Percentiles rank a stretch among this genome's conserved stretches.
These are phyloP conservation scores for Drosophila ananassae DNA, from an alignment of 1,140 invertebrate species.

Conservation along the genomic window DNA sequence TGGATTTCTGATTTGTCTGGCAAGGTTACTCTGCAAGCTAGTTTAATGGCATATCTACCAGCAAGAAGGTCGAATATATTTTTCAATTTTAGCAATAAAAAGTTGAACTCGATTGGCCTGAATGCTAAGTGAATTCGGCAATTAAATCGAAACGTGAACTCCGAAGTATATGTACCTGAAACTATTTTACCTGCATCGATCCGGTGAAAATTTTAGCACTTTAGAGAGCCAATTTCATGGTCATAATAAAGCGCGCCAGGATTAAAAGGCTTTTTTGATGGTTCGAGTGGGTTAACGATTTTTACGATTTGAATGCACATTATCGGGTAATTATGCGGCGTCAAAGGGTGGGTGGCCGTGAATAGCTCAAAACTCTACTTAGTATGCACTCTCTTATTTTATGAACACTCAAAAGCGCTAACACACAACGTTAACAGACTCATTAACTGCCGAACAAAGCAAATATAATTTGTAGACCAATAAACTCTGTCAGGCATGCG, in stretches of 20 bases:
- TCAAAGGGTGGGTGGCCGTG: slow-evolving; percentile 34
- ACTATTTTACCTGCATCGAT: slow-evolving; percentile 18
- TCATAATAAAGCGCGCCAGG: slow-evolving; percentile 26
- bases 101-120: not conserved
- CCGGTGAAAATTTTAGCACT: slow-evolving; percentile 7
- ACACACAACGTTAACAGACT: slow-evolving; percentile 81
- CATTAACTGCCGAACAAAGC: slow-evolving; percentile 78
- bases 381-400: slow-evolving; percentile 44
- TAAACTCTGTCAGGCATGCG: slow-evolving; percentile 66
- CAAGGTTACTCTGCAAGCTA: not conserved
- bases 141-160: slow-evolving; percentile 18
- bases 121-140: slow-evolving; percentile 32
- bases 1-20: slow-evolving; percentile 69
- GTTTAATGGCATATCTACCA: not conserved
- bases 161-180: slow-evolving; percentile 2
- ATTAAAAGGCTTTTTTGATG: slow-evolving; percentile 26
- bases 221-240: slow-evolving; percentile 18
- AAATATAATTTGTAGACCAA: slow-evolving; percentile 82
- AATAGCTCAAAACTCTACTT: slow-evolving; percentile 41
- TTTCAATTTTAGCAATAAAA: slow-evolving; percentile 3
- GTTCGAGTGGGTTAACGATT: slow-evolving; percentile 13
- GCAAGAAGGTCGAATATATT: not conserved
- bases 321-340: slow-evolving; percentile 77
- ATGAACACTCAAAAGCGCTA: slow-evolving; percentile 78
- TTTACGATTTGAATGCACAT: slow-evolving; percentile 76